Conservation (phyloP, 2,113 vertebrate species). For the Neogobius melanostomus region DNA sequence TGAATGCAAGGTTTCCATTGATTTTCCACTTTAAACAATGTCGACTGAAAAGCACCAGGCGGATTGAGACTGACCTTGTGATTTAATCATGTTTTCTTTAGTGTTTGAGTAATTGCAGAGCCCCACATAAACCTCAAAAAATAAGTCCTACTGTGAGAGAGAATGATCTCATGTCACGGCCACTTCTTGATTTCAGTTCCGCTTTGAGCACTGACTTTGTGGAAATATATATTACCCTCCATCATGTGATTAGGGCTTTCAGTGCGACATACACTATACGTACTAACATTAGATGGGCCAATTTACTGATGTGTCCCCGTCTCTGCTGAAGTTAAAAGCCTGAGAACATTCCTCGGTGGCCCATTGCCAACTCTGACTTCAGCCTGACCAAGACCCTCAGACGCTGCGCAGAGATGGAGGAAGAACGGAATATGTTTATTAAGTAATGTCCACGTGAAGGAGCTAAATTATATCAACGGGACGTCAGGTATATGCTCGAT, state of each 20-base stretch:
- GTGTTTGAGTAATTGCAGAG: no score
- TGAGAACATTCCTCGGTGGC: constrained; percentile 48
- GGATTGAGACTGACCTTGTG: no score
- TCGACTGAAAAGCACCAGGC: no score
- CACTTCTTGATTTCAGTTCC: background rate
- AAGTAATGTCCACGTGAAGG: no score
- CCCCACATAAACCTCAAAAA: no score
- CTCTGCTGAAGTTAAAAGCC: constrained; percentile 56
- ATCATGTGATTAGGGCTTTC: constrained; percentile 1
- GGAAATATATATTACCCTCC: background rate
- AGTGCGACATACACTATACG: constrained; percentile 19
- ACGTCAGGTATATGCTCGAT: no score
- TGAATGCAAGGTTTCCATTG: no score
- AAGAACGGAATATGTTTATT: no score
- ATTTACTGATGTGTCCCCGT: constrained; percentile 45
- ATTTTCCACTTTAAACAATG: no score
- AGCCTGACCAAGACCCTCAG: constrained; percentile 32
- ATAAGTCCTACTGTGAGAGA: background rate
- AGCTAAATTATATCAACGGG: no score
- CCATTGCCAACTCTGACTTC: constrained; percentile 37
- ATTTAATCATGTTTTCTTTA: no score
- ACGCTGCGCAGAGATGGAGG: background rate
- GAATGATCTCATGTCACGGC: background rate
- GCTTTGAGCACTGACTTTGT: background rate
- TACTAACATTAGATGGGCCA: constrained; percentile 34